These are phyloP conservation scores for Rhingia campestris DNA, from an alignment of 2,888 invertebrate species.

Conservation along the genomic window DNA sequence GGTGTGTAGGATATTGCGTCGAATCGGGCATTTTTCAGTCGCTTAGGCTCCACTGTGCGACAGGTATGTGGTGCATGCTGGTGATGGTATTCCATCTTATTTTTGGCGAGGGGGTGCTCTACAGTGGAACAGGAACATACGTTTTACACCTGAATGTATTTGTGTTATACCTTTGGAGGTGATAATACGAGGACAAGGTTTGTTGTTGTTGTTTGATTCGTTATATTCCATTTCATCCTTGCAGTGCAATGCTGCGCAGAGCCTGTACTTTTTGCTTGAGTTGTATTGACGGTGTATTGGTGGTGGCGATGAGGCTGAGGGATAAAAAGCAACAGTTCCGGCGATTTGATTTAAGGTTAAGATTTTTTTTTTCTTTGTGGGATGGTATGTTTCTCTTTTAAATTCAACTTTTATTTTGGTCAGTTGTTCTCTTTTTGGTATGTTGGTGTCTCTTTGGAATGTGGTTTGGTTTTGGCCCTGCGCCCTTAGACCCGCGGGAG, in stretches of 20 bases:
- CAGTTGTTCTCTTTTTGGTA: slow-evolving; percentile 32
- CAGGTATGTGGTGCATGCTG: slow-evolving; percentile 57
- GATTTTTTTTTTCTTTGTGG: not conserved
- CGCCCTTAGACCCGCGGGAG: slow-evolving; percentile 18
- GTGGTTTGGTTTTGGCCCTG: slow-evolving; percentile 13
- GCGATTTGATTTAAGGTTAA: slow-evolving; percentile 36
- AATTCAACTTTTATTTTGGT: not conserved
- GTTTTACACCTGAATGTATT: slow-evolving; percentile 71
- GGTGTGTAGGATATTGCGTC: slow-evolving; percentile 59
- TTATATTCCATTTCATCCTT: slow-evolving; percentile 47
- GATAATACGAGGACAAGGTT: slow-evolving; percentile 61
- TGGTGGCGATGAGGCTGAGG: slow-evolving; percentile 13
- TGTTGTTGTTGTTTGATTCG: slow-evolving; percentile 37
- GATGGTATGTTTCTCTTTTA: slow-evolving; percentile 12
- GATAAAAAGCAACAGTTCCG: slow-evolving; percentile 66
- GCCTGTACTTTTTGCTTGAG: slow-evolving; percentile 21
- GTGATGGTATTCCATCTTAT: not conserved
- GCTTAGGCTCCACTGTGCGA: slow-evolving; percentile 46
- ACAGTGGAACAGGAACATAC: slow-evolving; percentile 42
- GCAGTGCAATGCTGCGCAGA: slow-evolving; percentile 65
- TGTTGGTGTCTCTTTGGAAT: slow-evolving; percentile 36
- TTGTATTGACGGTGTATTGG: not conserved
- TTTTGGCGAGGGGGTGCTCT: not conserved
- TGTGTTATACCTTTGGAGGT: slow-evolving; percentile 71
- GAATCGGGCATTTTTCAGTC: slow-evolving; percentile 53